These are phyloP conservation scores for human (Homo sapiens) DNA, from an alignment of 2,113 vertebrate species.

Conservation along the genomic window DNA sequence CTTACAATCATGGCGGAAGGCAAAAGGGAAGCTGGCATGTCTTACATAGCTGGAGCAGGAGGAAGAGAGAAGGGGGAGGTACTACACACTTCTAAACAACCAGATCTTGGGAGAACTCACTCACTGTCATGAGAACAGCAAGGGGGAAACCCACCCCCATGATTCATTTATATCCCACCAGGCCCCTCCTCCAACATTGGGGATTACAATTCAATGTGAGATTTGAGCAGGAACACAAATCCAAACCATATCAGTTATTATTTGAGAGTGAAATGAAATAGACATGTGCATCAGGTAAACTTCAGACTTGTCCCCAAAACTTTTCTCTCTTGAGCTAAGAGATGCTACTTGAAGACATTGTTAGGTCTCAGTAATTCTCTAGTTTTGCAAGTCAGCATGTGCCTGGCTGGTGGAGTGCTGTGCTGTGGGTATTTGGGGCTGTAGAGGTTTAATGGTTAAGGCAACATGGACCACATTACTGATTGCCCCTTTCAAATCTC, in stretches of 20 bases:
- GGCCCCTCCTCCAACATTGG: no score
- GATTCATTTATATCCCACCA: no score
- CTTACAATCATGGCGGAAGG: no score
- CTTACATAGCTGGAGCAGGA: no score
- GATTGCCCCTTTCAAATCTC: conserved; percentile 71
- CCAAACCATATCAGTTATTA: background rate
- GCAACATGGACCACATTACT: conserved; percentile 42
- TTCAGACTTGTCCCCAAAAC: background rate
- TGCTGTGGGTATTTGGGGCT: background rate
- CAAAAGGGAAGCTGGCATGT: no score
- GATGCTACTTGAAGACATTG: background rate
- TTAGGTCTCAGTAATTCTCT: background rate
- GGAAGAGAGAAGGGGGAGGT: no score
- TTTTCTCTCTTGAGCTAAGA: background rate
- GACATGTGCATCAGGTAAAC: background rate
- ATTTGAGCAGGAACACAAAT: no score
- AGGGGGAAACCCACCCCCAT: no score
- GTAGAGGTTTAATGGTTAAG: conserved; percentile 38
- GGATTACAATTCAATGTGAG: no score
- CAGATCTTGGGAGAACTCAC: no score
- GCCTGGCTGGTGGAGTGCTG: background rate
- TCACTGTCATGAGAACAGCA: no score
- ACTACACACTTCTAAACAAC: no score
- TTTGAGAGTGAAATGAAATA: background rate
- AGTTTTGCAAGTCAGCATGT: background rate